Conservation (phyloP, 2,888 invertebrate species). For the Phengaris arion region DNA sequence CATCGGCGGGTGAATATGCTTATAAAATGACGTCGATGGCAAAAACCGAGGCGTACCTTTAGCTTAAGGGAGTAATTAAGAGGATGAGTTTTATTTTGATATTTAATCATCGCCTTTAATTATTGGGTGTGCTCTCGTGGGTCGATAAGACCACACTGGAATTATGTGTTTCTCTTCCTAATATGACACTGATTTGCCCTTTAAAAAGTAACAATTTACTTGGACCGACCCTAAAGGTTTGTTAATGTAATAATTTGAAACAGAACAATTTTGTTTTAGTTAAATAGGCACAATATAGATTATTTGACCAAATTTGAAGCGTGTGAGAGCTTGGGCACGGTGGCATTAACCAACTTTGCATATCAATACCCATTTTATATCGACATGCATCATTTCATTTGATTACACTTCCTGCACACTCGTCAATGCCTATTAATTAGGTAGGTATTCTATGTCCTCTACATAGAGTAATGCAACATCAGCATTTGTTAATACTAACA, state of each 20-base stretch:
- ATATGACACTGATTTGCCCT: constrained; percentile 38
- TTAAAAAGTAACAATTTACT: constrained; percentile 22
- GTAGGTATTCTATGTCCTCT: constrained; percentile 25
- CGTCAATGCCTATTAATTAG: constrained; percentile 39
- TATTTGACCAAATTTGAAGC: constrained; percentile 38
- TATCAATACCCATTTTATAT: constrained; percentile 76
- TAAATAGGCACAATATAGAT: background rate
- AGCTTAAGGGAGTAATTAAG: constrained; percentile 80
- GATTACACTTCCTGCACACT: constrained; percentile 70
- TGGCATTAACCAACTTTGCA: constrained; percentile 69
- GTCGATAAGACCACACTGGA: constrained; percentile 27
- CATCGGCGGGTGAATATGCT: constrained; percentile 74
- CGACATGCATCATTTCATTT: constrained; percentile 76
- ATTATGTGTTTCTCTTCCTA: constrained; percentile 28
- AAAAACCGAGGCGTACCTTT: constrained; percentile 70
- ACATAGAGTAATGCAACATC: constrained; percentile 3
- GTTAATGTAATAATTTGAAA: background rate
- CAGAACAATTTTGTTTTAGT: background rate
- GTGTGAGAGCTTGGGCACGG: constrained; percentile 64
- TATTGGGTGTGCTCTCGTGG: constrained; percentile 48
- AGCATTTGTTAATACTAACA: background rate
- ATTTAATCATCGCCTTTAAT: constrained; percentile 75
- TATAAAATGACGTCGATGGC: constrained; percentile 77
- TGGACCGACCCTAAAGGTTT: background rate
- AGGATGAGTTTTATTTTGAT: constrained; percentile 70